Conservation (phyloP, 2,113 vertebrate genomes). For the Riparia riparia region DNA sequence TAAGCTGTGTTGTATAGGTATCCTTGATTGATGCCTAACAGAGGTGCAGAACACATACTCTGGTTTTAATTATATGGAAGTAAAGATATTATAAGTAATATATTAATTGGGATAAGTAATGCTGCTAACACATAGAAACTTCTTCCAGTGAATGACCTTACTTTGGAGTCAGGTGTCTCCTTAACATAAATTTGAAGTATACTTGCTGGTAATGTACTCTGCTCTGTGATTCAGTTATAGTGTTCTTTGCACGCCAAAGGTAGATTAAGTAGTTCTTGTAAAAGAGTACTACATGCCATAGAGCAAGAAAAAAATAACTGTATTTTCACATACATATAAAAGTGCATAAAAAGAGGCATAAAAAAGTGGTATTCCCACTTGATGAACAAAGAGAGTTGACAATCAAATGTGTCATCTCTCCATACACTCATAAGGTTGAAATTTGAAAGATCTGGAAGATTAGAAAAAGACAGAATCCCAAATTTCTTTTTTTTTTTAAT, state of each 20-base stretch:
- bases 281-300: background rate
- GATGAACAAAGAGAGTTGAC: background rate
- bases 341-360: too few relatives aligned
- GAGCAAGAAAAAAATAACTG: background rate
- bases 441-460: background rate
- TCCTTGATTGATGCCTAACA: background rate
- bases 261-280: background rate
- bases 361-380: background rate
- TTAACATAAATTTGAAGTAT: background rate
- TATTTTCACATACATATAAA: background rate
- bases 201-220: background rate
- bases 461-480: background rate
- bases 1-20: background rate
- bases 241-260: background rate
- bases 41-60: accelerated
- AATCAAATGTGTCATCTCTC: background rate
- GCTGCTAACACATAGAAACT: background rate
- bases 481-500: background rate
- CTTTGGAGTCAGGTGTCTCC: background rate
- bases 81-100: background rate
- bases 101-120: background rate
- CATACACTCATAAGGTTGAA: background rate
- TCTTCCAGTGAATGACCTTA: background rate
- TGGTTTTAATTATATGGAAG: background rate
- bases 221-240: background rate